Conservation (phyloP, 2,113 vertebrate species). For the Panthera tigris region DNA sequence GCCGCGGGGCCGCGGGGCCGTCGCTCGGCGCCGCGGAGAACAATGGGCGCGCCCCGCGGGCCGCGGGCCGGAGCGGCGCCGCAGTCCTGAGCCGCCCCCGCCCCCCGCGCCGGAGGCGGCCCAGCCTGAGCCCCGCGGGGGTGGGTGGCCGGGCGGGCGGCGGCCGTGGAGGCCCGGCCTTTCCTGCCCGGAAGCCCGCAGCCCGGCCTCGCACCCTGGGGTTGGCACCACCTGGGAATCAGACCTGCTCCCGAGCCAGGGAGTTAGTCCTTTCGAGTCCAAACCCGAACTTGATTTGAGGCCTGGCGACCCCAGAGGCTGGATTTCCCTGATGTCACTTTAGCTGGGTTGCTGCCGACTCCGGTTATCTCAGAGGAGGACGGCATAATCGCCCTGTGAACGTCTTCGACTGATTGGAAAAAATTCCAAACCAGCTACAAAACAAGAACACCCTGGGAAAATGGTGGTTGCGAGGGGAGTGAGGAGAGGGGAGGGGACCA, state of each 20-base stretch:
- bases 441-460: not conserved
- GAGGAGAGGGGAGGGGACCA: not conserved
- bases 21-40: not conserved
- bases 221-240: not conserved
- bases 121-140: not conserved
- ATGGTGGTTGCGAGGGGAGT: not conserved
- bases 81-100: not conserved
- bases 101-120: fast-evolving
- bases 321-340: not conserved
- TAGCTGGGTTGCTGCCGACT: not conserved
- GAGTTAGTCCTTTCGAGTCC: not conserved
- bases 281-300: not conserved
- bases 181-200: not conserved
- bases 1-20: no score
- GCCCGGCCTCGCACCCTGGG: not conserved
- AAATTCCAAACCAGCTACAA: not conserved
- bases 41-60: slow-evolving; percentile 45
- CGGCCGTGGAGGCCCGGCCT: fast-evolving
- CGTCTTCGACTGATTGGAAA: not conserved
- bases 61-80: not conserved
- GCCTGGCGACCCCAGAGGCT: not conserved
- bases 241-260: not conserved
- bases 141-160: fast-evolving
- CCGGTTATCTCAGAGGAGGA: not conserved
- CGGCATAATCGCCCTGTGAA: not conserved